Conservation (phyloP, 2,113 vertebrate genomes). For the Laterallus jamaicensis region DNA sequence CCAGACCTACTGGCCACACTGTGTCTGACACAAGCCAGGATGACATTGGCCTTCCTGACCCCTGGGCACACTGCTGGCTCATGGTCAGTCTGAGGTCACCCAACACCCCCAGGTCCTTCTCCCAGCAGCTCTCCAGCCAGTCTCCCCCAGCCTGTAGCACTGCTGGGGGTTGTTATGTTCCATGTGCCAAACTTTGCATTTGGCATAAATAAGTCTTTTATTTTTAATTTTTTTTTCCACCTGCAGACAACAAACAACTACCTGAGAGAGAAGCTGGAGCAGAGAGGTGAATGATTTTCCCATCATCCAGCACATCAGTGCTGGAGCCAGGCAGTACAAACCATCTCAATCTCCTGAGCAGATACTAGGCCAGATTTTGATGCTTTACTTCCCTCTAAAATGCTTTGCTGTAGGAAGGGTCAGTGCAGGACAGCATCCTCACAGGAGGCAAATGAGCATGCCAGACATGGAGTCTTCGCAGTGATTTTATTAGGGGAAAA, state of each 20-base stretch:
- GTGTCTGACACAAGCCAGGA: too few relatives aligned
- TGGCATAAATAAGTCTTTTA: too few relatives aligned
- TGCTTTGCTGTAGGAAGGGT: background rate
- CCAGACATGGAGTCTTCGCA: background rate
- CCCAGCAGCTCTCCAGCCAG: too few relatives aligned
- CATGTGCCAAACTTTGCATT: too few relatives aligned
- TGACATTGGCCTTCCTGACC: too few relatives aligned
- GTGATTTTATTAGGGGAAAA: background rate
- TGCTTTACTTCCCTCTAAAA: background rate
- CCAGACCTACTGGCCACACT: too few relatives aligned
- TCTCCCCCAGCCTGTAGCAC: too few relatives aligned
- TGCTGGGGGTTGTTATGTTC: too few relatives aligned
- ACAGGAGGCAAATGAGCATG: background rate
- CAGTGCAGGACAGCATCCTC: background rate
- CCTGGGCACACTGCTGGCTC: too few relatives aligned
- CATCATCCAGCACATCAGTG: background rate
- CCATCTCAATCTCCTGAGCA: background rate
- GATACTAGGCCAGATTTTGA: background rate
- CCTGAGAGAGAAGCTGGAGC: background rate
- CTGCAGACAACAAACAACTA: background rate
- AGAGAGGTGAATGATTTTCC: background rate
- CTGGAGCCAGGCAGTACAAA: background rate
- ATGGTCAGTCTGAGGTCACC: too few relatives aligned
- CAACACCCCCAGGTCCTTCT: too few relatives aligned
- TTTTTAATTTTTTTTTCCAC: too few relatives aligned